Evolutionary conservation across 1,140 invertebrate species (phyloP), one percentile per base, ranked within the genome.

Genomic region (Cecropterus lyciades): DNA sequence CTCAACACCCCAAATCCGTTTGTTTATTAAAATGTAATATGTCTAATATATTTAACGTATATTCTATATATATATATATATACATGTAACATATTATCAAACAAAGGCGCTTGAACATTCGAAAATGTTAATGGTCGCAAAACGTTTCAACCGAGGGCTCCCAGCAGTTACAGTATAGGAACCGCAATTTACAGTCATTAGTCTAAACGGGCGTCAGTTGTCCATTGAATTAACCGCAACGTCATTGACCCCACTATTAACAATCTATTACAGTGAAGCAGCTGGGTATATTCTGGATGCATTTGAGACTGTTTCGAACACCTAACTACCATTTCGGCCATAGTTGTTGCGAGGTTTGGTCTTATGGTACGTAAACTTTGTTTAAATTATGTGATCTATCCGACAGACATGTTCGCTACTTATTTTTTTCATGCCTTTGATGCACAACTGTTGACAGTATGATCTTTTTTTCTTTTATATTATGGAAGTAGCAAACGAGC

Each of bases 201-300:
- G 42, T 46, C 55, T 30, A 15, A 57, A 57, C 55, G 42, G 42
- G 13, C 40, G 40, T 46, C 55, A 57, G 42, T 30, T 57, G 42
- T 59, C 56, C 56, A 59, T 48, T 59, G 43, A 48, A 59, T 46
- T 59, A 45, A 48, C 56, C 56, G 56, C 56, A 59, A 45, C 56
- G 24, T 59, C 56, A 59, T 43, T 45, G 56, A 46, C 42, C 43
- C 14, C 24, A 30, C 43, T 27, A 59, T 59, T 59, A 59, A 46
- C 43, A 59, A 59, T 59, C 56, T 46, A 48, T 46, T 59, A 59
- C 30, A 37, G 33, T 53, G 1, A n/a, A 43, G 30, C 51, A 14
- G 27, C 52, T 55, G 33, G 30, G 11, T 55, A 33, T 16, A 37
- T 37, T 27, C 17, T 2, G 37, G 33, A 27, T 27, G 43, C 43